phyloP scores from a whole-genome alignment of 2,888 invertebrate genomes.

The Theretra japonica region DNA sequence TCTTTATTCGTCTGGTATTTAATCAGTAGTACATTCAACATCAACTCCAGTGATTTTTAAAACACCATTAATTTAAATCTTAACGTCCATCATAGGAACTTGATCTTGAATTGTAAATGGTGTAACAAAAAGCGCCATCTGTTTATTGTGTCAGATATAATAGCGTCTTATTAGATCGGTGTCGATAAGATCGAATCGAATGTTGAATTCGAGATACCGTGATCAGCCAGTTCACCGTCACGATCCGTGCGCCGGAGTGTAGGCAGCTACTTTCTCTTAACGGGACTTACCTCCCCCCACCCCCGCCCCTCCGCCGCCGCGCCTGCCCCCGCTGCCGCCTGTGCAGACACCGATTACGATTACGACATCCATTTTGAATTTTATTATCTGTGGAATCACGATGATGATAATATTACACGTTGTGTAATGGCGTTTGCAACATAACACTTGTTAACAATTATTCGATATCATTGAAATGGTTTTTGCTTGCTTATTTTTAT shows the following conservation, averaged over 20 bases:
- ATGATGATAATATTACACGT: conserved; percentile 59
- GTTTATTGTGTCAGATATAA: conserved; percentile 51
- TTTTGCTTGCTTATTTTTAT: conserved; percentile 33
- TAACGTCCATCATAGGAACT: conserved; percentile 9
- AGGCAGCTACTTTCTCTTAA: conserved; percentile 84
- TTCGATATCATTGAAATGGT: conserved; percentile 45
- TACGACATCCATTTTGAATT: conserved; percentile 75
- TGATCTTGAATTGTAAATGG: conserved; percentile 44
- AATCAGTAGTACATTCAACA: neutral
- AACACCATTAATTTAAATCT: neutral
- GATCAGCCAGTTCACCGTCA: conserved; percentile 63
- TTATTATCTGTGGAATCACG: conserved; percentile 69
- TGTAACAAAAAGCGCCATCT: conserved; percentile 33
- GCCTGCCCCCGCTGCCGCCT: conserved; percentile 47
- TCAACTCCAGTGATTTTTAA: neutral
- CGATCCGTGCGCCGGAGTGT: conserved; percentile 70
- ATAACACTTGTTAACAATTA: conserved; percentile 48
- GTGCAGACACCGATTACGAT: conserved; percentile 62
- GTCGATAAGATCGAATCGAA: conserved; percentile 69
- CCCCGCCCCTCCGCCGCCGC: conserved; percentile 48
- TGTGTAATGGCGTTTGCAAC: conserved; percentile 59
- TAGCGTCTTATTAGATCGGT: conserved; percentile 51
- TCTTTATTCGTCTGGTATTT: neutral
- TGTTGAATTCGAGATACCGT: conserved; percentile 61
- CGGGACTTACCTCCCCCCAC: conserved; percentile 68